Conservation (phyloP, 2,797 vertebrate species). For the Cynopterus sphinx region DNA sequence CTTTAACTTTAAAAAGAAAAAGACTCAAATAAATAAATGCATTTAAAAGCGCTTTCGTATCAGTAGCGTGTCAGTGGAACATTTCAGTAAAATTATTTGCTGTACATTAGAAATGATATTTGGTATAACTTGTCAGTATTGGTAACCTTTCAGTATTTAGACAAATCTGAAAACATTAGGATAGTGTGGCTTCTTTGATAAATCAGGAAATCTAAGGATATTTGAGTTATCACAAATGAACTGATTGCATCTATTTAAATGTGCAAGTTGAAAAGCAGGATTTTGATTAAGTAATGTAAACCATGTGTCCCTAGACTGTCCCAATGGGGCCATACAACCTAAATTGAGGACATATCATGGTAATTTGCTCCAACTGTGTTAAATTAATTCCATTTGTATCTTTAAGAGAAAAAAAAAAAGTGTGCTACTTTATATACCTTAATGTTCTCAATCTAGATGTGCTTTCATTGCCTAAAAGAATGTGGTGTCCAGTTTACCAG, state of each 20-base stretch:
- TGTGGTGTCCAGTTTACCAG: neutral
- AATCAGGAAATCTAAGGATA: constrained; percentile 10
- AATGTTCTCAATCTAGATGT: neutral
- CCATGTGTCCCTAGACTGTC: constrained; percentile 47
- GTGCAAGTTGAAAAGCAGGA: constrained; percentile 15
- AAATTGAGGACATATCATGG: constrained; percentile 28
- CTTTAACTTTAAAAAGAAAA: neutral
- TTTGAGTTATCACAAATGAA: neutral
- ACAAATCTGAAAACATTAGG: neutral
- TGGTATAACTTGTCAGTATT: neutral
- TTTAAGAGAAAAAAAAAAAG: neutral
- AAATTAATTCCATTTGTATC: constrained; percentile 67
- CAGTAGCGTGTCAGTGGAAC: neutral
- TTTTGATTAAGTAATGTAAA: constrained; percentile 64
- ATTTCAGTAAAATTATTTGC: neutral
- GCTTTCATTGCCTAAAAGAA: neutral
- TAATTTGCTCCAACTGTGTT: constrained; percentile 59
- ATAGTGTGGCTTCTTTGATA: neutral
- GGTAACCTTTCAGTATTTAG: neutral
- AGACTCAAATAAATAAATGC: neutral
- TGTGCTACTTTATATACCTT: neutral
- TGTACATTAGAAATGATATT: neutral
- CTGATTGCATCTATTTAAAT: constrained; percentile 2
- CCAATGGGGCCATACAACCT: constrained; percentile 7
- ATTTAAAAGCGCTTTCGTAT: neutral